Conservation (phyloP, 2,113 vertebrate genomes). For the Labrus mixtus region DNA sequence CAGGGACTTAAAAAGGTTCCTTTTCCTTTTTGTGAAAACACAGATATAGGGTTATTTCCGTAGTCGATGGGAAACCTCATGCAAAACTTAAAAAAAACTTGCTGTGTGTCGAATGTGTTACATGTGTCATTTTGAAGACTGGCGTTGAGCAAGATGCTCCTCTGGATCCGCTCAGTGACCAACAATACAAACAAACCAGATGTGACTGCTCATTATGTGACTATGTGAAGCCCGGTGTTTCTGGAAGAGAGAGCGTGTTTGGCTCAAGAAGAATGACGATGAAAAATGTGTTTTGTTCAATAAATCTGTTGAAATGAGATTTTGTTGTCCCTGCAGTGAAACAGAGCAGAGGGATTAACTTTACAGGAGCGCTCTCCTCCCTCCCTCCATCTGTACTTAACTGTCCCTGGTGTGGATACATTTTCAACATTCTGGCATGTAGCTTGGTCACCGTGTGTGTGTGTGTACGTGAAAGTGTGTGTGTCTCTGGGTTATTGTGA, state of each 20-base stretch:
- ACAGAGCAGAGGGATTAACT: conserved; percentile 39
- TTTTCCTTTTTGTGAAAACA: too few species aligned
- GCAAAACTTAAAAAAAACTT: too few species aligned
- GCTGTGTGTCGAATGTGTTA: neutral
- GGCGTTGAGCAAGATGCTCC: neutral
- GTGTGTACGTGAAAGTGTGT: conserved; percentile 8
- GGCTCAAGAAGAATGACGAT: conserved; percentile 7
- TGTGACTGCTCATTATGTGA: neutral
- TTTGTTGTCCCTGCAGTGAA: conserved; percentile 17
- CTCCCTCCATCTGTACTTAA: conserved; percentile 60
- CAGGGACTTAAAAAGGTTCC: too few species aligned
- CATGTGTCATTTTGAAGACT: neutral
- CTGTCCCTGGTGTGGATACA: conserved; percentile 67
- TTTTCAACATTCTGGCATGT: conserved; percentile 66
- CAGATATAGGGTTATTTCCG: too few species aligned
- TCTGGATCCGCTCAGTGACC: neutral
- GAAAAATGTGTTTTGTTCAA: conserved; percentile 27
- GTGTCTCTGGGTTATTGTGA: conserved; percentile 42
- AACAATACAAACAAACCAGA: conserved; percentile 1
- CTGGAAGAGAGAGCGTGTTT: neutral
- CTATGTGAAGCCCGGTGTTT: conserved; percentile 10
- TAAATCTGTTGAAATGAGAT: conserved; percentile 37
- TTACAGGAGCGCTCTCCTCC: conserved; percentile 42
- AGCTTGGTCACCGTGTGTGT: conserved; percentile 47
- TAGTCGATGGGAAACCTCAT: too few species aligned